Conservation (phyloP, 2,888 invertebrate species). For the Metopia argyrocephala region DNA sequence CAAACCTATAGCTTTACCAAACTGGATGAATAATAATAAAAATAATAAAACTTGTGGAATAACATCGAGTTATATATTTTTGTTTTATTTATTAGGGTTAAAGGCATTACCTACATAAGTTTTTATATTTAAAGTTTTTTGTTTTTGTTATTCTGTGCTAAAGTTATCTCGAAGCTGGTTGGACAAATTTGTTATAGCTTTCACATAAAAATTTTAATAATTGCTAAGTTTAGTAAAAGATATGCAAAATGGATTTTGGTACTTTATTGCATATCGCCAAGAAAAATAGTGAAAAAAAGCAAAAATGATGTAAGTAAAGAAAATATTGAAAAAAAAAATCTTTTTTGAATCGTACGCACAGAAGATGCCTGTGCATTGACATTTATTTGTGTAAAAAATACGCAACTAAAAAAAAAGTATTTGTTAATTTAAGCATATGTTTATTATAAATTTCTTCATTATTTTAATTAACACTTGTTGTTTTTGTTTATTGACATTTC, state of each 20-base stretch:
- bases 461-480: constrained; percentile 12
- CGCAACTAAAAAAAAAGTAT: too few species aligned
- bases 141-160: too few species aligned
- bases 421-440: too few species aligned
- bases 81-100: not conserved
- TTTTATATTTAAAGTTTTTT: too few species aligned
- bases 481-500: too few species aligned
- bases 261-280: constrained; percentile 82
- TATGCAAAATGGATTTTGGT: constrained; percentile 82
- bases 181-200: too few species aligned
- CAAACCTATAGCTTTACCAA: constrained; percentile 9
- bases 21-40: not conserved
- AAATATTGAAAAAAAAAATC: too few species aligned
- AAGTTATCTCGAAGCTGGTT: too few species aligned
- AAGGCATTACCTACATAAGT: too few species aligned
- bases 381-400: too few species aligned
- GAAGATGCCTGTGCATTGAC: constrained; percentile 12
- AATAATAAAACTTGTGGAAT: constrained; percentile 1
- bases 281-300: constrained; percentile 80
- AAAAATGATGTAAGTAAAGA: too few species aligned
- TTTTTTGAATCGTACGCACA: not conserved
- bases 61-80: not conserved
- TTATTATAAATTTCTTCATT: constrained; percentile 7
- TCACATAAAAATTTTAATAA: too few species aligned
- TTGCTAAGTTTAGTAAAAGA: constrained; percentile 20